phyloP scores from a whole-genome alignment of 2,113 vertebrate genomes.

The Calyptomena viridis region DNA sequence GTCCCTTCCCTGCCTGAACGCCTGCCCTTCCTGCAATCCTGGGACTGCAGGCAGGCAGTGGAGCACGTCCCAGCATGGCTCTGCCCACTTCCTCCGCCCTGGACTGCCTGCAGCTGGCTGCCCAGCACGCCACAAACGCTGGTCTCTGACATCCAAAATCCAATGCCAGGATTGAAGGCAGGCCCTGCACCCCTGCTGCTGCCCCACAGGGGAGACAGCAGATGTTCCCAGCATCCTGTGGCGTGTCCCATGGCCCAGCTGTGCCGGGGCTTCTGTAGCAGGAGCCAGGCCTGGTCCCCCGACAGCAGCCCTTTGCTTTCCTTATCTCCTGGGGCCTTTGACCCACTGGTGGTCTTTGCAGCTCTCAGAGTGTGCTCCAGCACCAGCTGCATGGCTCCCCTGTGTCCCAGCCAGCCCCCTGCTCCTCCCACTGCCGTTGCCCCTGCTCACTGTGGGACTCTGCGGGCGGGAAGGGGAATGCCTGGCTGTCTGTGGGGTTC shows the following conservation, averaged over 20 bases:
- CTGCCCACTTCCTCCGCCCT: background rate
- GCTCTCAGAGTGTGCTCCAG: rapidly evolving
- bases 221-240: background rate
- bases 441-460: background rate
- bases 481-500: rapidly evolving
- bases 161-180: rapidly evolving
- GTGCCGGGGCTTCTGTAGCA: background rate
- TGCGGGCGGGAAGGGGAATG: rapidly evolving
- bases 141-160: rapidly evolving
- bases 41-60: background rate
- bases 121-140: rapidly evolving
- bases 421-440: rapidly evolving
- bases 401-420: rapidly evolving
- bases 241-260: background rate
- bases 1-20: background rate
- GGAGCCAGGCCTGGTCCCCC: background rate
- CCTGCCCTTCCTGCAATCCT: background rate
- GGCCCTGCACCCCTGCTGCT: background rate
- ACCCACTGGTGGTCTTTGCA: background rate
- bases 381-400: rapidly evolving
- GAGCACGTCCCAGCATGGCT: rapidly evolving
- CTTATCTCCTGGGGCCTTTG: background rate
- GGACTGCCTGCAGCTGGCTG: background rate
- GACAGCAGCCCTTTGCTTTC: background rate
- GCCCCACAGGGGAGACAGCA: rapidly evolving